Evolutionary conservation across 2,797 vertebrate species (phyloP).

Genomic region (Acridotheres tristis): DNA sequence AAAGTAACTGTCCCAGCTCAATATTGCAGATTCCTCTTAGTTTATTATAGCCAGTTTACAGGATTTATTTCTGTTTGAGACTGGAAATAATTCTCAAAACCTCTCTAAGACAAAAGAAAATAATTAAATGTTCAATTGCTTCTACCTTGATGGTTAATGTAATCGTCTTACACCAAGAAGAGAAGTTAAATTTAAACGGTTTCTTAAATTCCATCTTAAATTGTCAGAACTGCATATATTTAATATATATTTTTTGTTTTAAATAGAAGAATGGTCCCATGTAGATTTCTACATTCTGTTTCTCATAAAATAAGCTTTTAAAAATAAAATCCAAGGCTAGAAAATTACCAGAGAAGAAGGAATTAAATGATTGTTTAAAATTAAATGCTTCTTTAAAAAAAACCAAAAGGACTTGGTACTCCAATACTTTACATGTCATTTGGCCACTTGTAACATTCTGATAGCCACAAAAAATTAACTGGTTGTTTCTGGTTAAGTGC

Average conservation of each 20-base stretch:
- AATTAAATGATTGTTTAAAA: not conserved
- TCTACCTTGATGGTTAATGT: not conserved
- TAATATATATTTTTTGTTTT: not conserved
- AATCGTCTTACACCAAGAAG: not conserved
- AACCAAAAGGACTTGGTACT: not conserved
- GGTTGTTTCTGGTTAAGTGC: not conserved
- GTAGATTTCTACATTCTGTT: not conserved
- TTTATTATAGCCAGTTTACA: not conserved
- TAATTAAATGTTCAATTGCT: not conserved
- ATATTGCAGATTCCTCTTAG: not conserved
- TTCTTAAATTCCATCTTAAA: not conserved
- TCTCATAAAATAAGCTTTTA: not conserved
- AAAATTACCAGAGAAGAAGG: not conserved
- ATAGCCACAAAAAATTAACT: not conserved
- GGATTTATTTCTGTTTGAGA: constrained; percentile 35
- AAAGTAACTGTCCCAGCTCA: not conserved
- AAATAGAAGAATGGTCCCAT: not conserved
- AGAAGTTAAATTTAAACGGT: not conserved
- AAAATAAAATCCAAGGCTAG: not conserved
- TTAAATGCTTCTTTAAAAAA: not conserved
- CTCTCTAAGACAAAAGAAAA: constrained; percentile 6
- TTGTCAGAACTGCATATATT: not conserved
- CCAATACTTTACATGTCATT: not conserved
- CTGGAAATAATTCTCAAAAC: not conserved
- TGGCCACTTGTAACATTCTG: not conserved